Conservation (phyloP, 2,888 invertebrate genomes). For the Xanthia icteritia region DNA sequence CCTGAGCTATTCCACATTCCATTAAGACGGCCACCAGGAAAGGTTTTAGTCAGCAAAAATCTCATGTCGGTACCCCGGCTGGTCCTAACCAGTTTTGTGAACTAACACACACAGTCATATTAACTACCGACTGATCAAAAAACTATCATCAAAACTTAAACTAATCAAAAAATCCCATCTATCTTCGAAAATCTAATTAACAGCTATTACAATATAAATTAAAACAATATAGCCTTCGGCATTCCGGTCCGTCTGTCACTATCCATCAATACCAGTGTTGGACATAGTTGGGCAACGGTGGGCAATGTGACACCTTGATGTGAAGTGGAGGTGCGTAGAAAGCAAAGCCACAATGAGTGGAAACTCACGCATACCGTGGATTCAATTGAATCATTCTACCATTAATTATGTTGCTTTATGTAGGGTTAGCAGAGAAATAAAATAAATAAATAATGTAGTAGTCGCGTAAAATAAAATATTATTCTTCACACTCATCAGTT, state of each 20-base stretch:
- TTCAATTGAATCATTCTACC: constrained; percentile 86
- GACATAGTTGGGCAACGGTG: constrained; percentile 66
- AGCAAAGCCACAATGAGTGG: constrained; percentile 84
- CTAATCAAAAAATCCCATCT: constrained; percentile 41
- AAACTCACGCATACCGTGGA: constrained; percentile 85
- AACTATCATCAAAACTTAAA: constrained; percentile 10
- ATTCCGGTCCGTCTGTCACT: constrained; percentile 59
- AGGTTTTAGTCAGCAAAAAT: not conserved
- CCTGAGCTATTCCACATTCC: too few relatives aligned
- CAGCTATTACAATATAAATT: constrained; percentile 60
- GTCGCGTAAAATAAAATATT: too few relatives aligned
- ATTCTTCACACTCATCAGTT: too few relatives aligned
- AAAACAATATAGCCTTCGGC: constrained; percentile 63
- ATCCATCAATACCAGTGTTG: constrained; percentile 50
- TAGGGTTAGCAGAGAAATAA: constrained; percentile 71
- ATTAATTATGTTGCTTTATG: constrained; percentile 78
- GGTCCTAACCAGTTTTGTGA: not conserved
- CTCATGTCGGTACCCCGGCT: not conserved
- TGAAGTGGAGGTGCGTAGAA: constrained; percentile 74
- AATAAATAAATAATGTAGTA: not conserved
- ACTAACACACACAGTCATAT: not conserved
- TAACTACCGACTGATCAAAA: not conserved
- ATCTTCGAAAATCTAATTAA: constrained; percentile 61
- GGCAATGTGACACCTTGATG: constrained; percentile 85
- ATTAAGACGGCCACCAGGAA: too few relatives aligned